Evolutionary conservation across 2,113 vertebrate species (phyloP), one percentile per base, ranked within the genome.

Genomic region (Oryzias javanicus): DNA sequence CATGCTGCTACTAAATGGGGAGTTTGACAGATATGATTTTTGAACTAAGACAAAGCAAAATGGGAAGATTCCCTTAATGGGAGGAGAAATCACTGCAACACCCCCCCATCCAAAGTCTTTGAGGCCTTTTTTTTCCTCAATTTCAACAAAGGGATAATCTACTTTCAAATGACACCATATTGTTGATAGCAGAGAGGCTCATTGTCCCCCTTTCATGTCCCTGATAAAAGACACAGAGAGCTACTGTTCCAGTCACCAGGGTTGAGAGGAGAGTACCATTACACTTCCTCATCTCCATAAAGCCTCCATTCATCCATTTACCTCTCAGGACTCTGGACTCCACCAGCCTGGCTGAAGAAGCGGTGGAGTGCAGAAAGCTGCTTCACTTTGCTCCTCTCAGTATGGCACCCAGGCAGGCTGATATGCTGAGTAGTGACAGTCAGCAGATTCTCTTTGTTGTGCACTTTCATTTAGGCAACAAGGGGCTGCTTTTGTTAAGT

Each of bases 111-210:
- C 76, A 89, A 89, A 89, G 88, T 89, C 83, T 78, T 53, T 64
- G 47, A 42, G 65, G 72, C 81, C 70, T 89, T 89, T 87, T 85
- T 88, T 89, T 88, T 55, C 51, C 72, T 79, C 81, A 71, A 72
- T 84, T 89, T 88, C 65, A 81, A 87, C 83, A 89, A 77, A 83
- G 74, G 84, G 80, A 86, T 90, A 90, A 88, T 88, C 88, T 87
- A 82, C 86, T 88, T 35, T 89, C 83, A 85, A 89, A 90, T 89
- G 85, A 82, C 85, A 90, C 82, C 88, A 85, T 85, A 88, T 85
- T 88, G 84, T 88, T 88, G 89, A 91, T 86, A 83, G 82, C 76
- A 76, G 83, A 87, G 83, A 82, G 84, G 82, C 84, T 88, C 88
- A 87, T 90, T 84, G 84, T 86, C 70, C 82, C 24, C 75, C 79